phyloP scores from a whole-genome alignment of 2,888 invertebrate species.

The Pristionchus maxplancki region DNA sequence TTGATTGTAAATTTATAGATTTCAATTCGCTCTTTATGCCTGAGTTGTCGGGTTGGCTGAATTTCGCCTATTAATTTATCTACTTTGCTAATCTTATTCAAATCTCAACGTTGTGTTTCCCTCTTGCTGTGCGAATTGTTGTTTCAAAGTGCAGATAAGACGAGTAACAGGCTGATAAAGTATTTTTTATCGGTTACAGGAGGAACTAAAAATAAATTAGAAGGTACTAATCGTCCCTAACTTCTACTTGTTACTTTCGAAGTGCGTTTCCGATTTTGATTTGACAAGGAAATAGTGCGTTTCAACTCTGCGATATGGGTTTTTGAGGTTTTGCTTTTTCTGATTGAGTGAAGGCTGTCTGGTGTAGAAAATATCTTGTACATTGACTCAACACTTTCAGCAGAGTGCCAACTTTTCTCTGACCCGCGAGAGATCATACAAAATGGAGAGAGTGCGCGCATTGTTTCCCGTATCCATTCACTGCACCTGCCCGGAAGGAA shows the following conservation, averaged over 20 bases:
- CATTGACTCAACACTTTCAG: too few species aligned
- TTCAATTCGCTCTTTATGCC: neutral
- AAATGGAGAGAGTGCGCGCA: too few species aligned
- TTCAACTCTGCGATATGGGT: neutral
- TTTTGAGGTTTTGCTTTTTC: neutral
- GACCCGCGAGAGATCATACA: neutral
- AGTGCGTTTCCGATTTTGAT: neutral
- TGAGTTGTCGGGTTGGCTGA: neutral
- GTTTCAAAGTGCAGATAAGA: constrained; percentile 6
- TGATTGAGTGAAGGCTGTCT: too few species aligned
- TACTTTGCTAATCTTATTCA: neutral
- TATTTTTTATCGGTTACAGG: neutral
- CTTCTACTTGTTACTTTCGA: neutral
- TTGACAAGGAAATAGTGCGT: neutral
- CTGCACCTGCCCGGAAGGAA: neutral
- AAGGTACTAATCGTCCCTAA: neutral
- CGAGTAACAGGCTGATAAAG: constrained; percentile 26
- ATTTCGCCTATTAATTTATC: constrained; percentile 2
- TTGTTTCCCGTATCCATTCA: neutral
- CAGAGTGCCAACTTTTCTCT: too few species aligned
- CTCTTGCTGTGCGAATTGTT: neutral
- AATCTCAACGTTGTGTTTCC: neutral
- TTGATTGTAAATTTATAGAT: neutral
- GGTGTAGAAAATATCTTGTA: too few species aligned
- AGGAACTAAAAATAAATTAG: neutral